Conservation (phyloP, 2,888 invertebrate genomes). For the Thysanoteuthis rhombus region DNA sequence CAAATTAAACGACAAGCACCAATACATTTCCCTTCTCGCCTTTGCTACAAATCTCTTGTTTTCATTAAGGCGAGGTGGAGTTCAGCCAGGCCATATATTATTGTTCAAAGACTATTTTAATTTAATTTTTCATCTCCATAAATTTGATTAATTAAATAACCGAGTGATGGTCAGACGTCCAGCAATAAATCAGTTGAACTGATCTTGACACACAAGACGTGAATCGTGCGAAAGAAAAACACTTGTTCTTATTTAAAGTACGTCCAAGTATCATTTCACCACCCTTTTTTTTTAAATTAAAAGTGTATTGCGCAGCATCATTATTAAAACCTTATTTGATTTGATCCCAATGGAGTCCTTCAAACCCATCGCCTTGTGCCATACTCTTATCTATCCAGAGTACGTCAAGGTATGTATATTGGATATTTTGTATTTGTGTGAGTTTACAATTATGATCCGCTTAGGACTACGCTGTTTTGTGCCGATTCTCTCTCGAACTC, state of each 20-base stretch:
- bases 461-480: too few relatives aligned
- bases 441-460: too few relatives aligned
- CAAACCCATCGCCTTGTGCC: too few relatives aligned
- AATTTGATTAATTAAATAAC: neutral
- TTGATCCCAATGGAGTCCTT: too few relatives aligned
- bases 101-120: slow-evolving; percentile 12
- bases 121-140: neutral
- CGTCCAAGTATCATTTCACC: neutral
- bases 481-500: too few relatives aligned
- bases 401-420: too few relatives aligned
- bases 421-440: too few relatives aligned
- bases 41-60: neutral
- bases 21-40: neutral
- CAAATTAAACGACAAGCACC: neutral
- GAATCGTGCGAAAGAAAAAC: neutral
- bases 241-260: neutral
- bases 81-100: neutral
- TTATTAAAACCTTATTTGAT: too few relatives aligned
- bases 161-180: neutral
- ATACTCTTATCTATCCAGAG: too few relatives aligned
- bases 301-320: too few relatives aligned
- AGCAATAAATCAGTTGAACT: neutral
- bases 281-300: too few relatives aligned
- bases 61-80: neutral
- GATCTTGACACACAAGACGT: neutral